These are phyloP conservation scores for Larimichthys polyactis DNA, from an alignment of 2,113 vertebrate species.

Conservation along the genomic window DNA sequence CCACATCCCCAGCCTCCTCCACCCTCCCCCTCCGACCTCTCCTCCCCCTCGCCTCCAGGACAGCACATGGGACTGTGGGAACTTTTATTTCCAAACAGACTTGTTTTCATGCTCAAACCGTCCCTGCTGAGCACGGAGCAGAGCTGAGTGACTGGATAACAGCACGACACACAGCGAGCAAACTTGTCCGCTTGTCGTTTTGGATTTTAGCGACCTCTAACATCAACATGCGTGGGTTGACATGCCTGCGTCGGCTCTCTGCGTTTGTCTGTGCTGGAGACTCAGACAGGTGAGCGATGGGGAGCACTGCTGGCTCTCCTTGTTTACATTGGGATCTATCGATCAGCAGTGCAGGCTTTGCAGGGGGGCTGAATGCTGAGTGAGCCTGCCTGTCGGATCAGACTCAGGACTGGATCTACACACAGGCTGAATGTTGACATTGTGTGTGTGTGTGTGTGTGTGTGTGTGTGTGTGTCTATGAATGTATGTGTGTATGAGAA, in stretches of 20 bases:
- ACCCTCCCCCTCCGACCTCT: neutral
- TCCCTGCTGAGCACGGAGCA: conserved; percentile 24
- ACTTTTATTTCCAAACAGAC: conserved; percentile 51
- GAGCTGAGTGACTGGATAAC: conserved; percentile 23
- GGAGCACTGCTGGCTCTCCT: conserved; percentile 25
- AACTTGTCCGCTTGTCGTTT: conserved; percentile 32
- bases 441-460: neutral
- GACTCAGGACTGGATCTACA: conserved; percentile 25
- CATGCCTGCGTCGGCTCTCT: conserved; percentile 55
- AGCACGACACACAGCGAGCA: neutral
- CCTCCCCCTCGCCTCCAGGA: conserved; percentile 21
- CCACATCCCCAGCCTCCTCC: conserved; percentile 27
- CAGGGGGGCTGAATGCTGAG: conserved; percentile 34
- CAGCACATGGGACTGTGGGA: conserved; percentile 50
- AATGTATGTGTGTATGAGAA: neutral
- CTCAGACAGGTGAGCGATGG: conserved; percentile 74
- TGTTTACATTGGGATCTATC: conserved; percentile 59
- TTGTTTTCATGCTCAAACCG: conserved; percentile 1
- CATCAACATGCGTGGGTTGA: conserved; percentile 56
- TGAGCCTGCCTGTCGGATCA: conserved; percentile 12
- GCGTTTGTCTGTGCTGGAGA: conserved; percentile 58
- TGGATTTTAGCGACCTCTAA: conserved; percentile 41
- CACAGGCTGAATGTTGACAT: neutral
- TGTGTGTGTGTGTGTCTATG: neutral
- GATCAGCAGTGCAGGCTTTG: conserved; percentile 40